Evolutionary conservation across 2,888 invertebrate species (phyloP), one percentile per base, ranked within the genome.

Genomic region (Bimastos eiseni): DNA sequence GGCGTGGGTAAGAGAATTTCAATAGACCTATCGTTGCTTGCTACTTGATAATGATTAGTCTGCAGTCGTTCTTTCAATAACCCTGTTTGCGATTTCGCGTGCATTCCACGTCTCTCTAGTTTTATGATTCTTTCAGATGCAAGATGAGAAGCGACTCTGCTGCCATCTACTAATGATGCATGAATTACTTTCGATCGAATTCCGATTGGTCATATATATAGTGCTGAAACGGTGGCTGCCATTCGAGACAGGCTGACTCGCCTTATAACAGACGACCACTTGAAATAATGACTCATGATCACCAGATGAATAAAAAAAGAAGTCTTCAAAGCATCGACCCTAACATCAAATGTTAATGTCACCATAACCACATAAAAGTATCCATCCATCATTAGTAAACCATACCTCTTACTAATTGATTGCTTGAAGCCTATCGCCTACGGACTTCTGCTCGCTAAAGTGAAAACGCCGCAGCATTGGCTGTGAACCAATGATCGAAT

Each of bases 121-220:
- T n/a, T 70, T 70, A 70, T 70, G n/a, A 11, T 70, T n/a, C 70
- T n/a, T 70, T 70, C 70, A 70, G 49, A 30, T 70, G 70, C n/a
- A 11, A 70, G n/a, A 55, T 55, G 21, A 24, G 30, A 30, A 49
- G 41, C 41, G 15, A 15, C 41, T 41, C 41, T 70, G 70, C 70
- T 70, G 70, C 70, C 70, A 70, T 70, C 70, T 70, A n/a, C 70
- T 70, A 70, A 70, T 70, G 70, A 70, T 70, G 70, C 70, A 70
- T n/a, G 70, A 55, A 55, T 30, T 55, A 70, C 70, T 70, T 70
- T n/a, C 70, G 70, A 70, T 70, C 70, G 70, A 70, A 70, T 30
- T 70, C 70, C 70, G 70, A 70, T 70, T 70, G 70, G 30, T 70
- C 8, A 24, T 24, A 19, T 19, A 24, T 24, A 19, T 19, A 24